Percentiles rank a stretch among this genome's conserved stretches.
phyloP scores from a whole-genome alignment of 1,140 invertebrate species.

The Hyposmocoma kahamanoa region DNA sequence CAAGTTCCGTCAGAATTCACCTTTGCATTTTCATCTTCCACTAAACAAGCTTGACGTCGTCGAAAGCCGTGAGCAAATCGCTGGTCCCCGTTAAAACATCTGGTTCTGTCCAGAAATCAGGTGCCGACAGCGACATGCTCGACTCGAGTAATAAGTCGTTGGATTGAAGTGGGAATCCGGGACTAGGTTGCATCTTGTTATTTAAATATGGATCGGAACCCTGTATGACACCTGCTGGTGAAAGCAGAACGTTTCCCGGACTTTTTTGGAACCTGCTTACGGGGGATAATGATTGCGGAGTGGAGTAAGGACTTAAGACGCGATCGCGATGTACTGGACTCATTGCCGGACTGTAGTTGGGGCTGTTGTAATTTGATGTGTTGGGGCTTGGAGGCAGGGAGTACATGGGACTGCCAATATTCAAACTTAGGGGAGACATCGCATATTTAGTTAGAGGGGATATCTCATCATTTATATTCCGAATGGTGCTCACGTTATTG shows the following conservation, averaged over 20 bases:
- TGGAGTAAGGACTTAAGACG: constrained; percentile 51
- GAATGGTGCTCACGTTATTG: not conserved
- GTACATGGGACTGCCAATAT: constrained; percentile 50
- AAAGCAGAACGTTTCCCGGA: constrained; percentile 37
- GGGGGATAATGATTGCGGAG: constrained; percentile 53
- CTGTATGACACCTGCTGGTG: constrained; percentile 39
- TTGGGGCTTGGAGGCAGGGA: constrained; percentile 53
- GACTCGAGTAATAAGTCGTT: constrained; percentile 42
- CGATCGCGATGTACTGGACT: constrained; percentile 51
- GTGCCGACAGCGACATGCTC: constrained; percentile 31
- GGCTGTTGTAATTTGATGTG: constrained; percentile 40
- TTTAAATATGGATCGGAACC: constrained; percentile 53
- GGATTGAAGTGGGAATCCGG: constrained; percentile 34
- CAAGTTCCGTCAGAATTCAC: no score
- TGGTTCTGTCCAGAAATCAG: constrained; percentile 54
- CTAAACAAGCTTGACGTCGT: constrained; percentile 49
- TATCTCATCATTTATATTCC: not conserved
- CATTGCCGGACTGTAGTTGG: constrained; percentile 45
- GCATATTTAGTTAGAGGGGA: constrained; percentile 21
- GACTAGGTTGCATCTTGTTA: constrained; percentile 56
- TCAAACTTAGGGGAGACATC: constrained; percentile 54
- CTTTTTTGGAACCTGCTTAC: constrained; percentile 48
- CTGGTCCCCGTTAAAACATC: constrained; percentile 50
- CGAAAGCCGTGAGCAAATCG: constrained; percentile 54
- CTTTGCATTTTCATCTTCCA: no score